Evolutionary conservation across 2,797 vertebrate species (phyloP).

Genomic region (Alectoris magna): DNA sequence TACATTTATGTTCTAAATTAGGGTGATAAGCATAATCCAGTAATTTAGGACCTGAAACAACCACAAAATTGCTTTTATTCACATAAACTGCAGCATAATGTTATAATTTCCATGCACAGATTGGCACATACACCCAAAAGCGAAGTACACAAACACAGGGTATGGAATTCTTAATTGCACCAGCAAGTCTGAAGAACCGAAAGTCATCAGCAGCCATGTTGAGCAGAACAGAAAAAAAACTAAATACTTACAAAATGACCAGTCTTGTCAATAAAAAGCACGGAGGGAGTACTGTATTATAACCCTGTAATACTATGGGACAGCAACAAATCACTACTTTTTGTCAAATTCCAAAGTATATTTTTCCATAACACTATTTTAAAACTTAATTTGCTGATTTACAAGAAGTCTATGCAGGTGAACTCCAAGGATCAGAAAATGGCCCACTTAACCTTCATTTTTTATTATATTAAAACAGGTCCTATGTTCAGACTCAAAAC

Average conservation of each 20-base stretch:
- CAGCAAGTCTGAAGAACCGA: conserved; percentile 18
- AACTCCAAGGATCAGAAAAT: background rate
- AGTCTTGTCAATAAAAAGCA: background rate
- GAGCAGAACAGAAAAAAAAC: background rate
- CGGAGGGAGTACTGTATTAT: background rate
- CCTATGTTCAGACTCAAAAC: background rate
- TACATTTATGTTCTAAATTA: conserved; percentile 94
- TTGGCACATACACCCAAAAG: background rate
- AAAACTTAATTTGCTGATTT: background rate
- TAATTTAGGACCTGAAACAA: conserved; percentile 87
- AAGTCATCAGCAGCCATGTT: background rate
- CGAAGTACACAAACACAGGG: background rate
- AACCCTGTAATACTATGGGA: background rate
- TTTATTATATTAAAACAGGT: background rate
- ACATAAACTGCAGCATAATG: background rate
- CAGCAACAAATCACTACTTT: background rate
- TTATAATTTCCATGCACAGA: background rate
- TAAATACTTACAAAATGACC: conserved; percentile 50
- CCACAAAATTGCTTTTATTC: background rate
- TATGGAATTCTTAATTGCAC: background rate
- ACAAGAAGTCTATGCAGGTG: background rate
- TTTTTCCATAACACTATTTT: background rate
- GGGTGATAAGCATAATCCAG: conserved; percentile 87
- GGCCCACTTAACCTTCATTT: background rate
- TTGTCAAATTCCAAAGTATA: background rate